phyloP scores from a whole-genome alignment of 2,113 vertebrate genomes.

The Phycodurus eques region DNA sequence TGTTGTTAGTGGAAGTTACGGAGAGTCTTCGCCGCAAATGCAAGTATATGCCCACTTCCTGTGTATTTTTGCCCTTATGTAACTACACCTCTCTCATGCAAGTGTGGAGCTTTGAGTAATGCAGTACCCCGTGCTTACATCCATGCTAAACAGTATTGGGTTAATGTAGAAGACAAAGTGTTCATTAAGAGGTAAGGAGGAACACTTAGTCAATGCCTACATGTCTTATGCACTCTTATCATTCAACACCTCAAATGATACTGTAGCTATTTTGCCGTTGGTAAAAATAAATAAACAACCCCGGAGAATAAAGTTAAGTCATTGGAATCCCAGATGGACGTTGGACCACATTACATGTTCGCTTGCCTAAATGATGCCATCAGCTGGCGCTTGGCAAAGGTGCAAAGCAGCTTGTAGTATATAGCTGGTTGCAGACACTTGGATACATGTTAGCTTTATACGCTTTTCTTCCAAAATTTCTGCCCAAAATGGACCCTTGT shows the following conservation, averaged over 20 bases:
- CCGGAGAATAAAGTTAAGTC: conserved; percentile 16
- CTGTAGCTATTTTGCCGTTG: conserved; percentile 9
- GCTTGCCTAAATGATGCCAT: conserved; percentile 27
- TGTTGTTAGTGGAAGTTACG: too few relatives aligned
- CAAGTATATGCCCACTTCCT: too few relatives aligned
- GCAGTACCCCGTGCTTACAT: too few relatives aligned
- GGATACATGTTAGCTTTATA: conserved; percentile 45
- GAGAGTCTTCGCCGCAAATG: too few relatives aligned
- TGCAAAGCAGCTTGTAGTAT: conserved; percentile 35
- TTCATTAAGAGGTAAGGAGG: too few relatives aligned
- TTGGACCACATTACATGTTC: conserved; percentile 23
- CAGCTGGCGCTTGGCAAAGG: conserved; percentile 31
- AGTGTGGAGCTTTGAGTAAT: too few relatives aligned
- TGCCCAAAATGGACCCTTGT: conserved; percentile 23
- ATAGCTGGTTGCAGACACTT: conserved; percentile 37
- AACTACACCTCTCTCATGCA: too few relatives aligned
- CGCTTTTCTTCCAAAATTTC: conserved; percentile 41
- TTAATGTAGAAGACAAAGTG: too few relatives aligned
- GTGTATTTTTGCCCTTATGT: too few relatives aligned
- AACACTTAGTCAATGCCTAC: background rate
- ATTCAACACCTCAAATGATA: background rate
- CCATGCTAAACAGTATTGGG: too few relatives aligned
- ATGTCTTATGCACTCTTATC: background rate
- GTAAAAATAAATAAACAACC: conserved; percentile 15
- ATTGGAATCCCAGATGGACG: conserved; percentile 26